A percentile compares a stretch with the other conserved stretches of the same genome.
Evolutionary conservation across 2,888 invertebrate genomes (phyloP).

Genomic region (Mayetiola destructor): DNA sequence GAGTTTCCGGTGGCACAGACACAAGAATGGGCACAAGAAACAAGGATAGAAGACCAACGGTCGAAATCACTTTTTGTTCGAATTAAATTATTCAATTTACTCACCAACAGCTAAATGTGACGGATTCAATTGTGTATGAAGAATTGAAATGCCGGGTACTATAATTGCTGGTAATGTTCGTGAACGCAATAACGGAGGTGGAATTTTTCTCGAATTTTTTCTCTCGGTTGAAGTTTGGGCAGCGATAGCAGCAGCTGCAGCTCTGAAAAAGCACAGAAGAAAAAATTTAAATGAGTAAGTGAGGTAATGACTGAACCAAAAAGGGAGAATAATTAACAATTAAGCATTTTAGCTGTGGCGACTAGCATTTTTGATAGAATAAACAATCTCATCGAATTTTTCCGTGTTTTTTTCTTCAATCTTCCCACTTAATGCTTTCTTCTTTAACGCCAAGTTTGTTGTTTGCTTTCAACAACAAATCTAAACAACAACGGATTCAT

Average conservation of each 20-base stretch:
- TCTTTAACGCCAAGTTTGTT: no score
- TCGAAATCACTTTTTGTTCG: no score
- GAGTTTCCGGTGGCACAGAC: no score
- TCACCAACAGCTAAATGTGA: conserved; percentile 44
- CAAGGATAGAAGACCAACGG: no score
- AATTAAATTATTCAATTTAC: no score
- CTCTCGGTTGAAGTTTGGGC: conserved; percentile 38
- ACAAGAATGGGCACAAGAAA: no score
- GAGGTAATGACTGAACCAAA: no score
- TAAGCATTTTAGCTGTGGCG: no score
- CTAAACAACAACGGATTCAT: no score
- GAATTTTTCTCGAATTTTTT: conserved; percentile 31
- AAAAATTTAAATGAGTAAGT: neutral
- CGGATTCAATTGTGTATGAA: conserved; percentile 63
- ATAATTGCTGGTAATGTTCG: conserved; percentile 78
- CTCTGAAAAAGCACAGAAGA: conserved; percentile 27
- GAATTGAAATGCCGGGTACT: conserved; percentile 62
- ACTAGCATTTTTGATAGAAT: no score
- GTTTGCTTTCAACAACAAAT: no score
- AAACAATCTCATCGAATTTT: neutral
- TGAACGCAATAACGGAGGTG: conserved; percentile 66
- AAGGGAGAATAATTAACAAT: neutral
- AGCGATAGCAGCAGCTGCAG: conserved; percentile 39
- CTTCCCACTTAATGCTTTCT: neutral
- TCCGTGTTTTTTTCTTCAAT: no score